These are phyloP conservation scores for Axea sp. DNA, from an alignment of 2,888 invertebrate genomes.

Conservation along the genomic window DNA sequence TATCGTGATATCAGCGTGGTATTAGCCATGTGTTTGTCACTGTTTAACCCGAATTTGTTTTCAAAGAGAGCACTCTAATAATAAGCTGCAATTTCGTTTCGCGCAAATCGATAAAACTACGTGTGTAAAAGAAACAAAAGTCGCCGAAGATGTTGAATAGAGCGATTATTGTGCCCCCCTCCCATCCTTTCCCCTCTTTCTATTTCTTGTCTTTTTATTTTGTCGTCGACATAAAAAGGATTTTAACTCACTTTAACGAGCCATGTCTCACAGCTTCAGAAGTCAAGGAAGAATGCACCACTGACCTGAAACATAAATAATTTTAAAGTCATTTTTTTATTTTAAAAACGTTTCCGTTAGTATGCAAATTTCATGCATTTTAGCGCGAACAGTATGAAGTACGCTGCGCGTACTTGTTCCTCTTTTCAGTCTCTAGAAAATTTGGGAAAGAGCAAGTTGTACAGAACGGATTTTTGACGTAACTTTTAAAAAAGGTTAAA, in stretches of 20 bases:
- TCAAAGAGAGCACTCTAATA: constrained; percentile 36
- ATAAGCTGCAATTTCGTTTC: constrained; percentile 18
- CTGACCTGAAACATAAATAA: constrained; percentile 70
- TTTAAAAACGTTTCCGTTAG: no score
- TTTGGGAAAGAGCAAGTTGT: no score
- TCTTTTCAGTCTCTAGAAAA: no score
- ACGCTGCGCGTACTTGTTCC: no score
- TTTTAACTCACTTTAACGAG: constrained; percentile 75
- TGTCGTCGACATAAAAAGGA: constrained; percentile 60
- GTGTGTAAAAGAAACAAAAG: constrained; percentile 3
- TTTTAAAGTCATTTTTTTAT: not conserved
- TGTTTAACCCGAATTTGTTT: constrained; percentile 58
- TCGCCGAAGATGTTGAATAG: constrained; percentile 5
- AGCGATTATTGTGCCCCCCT: not conserved
- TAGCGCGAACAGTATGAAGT: no score
- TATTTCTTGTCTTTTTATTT: not conserved
- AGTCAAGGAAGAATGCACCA: constrained; percentile 74
- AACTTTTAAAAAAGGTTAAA: no score
- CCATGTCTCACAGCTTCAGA: constrained; percentile 72
- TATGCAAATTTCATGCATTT: no score
- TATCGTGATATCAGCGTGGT: constrained; percentile 63
- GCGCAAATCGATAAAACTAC: constrained; percentile 23
- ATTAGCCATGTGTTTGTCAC: constrained; percentile 61
- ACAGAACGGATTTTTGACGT: no score
- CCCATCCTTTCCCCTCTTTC: not conserved